phyloP scores from a whole-genome alignment of 2,113 vertebrate genomes.

The Charina bottae region DNA sequence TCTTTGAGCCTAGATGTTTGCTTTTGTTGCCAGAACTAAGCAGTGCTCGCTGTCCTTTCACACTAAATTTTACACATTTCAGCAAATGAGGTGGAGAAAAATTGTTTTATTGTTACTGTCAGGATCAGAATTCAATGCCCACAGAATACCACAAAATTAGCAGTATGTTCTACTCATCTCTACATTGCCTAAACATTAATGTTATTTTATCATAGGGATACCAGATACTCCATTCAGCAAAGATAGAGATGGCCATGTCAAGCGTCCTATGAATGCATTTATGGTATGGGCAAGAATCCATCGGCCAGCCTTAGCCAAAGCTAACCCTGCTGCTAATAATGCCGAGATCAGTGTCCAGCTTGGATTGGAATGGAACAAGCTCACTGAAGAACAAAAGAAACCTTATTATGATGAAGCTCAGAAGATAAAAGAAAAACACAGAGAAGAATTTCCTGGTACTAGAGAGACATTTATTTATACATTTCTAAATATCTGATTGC shows the following conservation, averaged over 20 bases:
- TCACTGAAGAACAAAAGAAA: slow-evolving; percentile 84
- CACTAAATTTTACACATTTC: not conserved
- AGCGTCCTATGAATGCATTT: slow-evolving; percentile 88
- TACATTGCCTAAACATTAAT: slow-evolving; percentile 41
- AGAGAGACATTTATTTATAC: slow-evolving; percentile 26
- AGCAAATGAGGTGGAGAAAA: not conserved
- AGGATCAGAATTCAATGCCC: not conserved
- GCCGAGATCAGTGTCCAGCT: slow-evolving; percentile 79
- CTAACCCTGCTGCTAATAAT: slow-evolving; percentile 72
- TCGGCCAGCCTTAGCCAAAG: slow-evolving; percentile 73
- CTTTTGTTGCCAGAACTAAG: not conserved
- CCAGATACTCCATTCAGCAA: slow-evolving; percentile 73
- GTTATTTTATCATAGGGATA: slow-evolving; percentile 73
- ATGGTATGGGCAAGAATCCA: slow-evolving; percentile 86
- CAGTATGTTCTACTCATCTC: not conserved
- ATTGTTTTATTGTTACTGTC: not conserved
- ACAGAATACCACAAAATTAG: not conserved
- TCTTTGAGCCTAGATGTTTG: not conserved
- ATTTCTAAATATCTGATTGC: not conserved
- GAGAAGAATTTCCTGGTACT: slow-evolving; percentile 84
- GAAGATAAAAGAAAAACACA: slow-evolving; percentile 82
- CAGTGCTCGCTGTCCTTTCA: not conserved
- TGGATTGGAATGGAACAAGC: slow-evolving; percentile 83
- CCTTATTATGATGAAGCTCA: slow-evolving; percentile 82
- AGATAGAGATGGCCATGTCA: slow-evolving; percentile 78